A percentile compares a stretch with the other conserved stretches of the same genome.
Conservation (phyloP, 1,140 invertebrate species). For the Zaprionus inermis region DNA sequence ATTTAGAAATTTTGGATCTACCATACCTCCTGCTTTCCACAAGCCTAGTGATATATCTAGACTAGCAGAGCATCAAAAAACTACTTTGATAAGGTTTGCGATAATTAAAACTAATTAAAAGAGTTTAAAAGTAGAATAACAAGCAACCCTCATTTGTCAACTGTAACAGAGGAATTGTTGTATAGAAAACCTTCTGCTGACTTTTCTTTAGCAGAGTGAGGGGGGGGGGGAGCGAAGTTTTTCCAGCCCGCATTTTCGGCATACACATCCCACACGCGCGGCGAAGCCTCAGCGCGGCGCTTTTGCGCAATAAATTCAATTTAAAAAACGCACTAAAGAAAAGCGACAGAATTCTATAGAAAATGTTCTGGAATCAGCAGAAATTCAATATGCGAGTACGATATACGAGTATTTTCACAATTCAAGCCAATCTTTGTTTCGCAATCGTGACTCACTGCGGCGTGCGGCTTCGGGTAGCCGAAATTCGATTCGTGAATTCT, state of each 20-base stretch:
- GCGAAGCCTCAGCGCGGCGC: neutral
- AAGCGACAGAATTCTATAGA: conserved; percentile 15
- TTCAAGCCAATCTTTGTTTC: conserved; percentile 13
- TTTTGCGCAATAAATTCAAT: conserved; percentile 45
- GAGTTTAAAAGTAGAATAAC: neutral
- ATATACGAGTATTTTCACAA: conserved; percentile 8
- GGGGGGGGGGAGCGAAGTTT: conserved; percentile 1
- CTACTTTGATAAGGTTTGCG: neutral
- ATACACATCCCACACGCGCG: conserved; percentile 7
- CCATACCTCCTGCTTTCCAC: no score
- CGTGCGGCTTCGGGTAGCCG: neutral
- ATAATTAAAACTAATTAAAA: neutral
- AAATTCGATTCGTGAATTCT: conserved; percentile 8
- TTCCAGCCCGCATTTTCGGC: conserved; percentile 34
- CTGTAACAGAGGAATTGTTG: conserved; percentile 1
- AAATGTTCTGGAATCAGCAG: conserved; percentile 44
- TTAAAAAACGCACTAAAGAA: conserved; percentile 18
- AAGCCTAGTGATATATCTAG: neutral
- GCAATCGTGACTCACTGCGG: conserved; percentile 26
- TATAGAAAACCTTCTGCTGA: conserved; percentile 1
- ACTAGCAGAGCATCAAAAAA: no score
- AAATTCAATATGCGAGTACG: conserved; percentile 27
- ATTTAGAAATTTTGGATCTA: no score
- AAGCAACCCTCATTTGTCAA: neutral
- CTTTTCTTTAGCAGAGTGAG: conserved; percentile 4